Base-by-base conservation (phyloP, 2,888 invertebrate genomes). In the Tetranychus piercei region DNA sequence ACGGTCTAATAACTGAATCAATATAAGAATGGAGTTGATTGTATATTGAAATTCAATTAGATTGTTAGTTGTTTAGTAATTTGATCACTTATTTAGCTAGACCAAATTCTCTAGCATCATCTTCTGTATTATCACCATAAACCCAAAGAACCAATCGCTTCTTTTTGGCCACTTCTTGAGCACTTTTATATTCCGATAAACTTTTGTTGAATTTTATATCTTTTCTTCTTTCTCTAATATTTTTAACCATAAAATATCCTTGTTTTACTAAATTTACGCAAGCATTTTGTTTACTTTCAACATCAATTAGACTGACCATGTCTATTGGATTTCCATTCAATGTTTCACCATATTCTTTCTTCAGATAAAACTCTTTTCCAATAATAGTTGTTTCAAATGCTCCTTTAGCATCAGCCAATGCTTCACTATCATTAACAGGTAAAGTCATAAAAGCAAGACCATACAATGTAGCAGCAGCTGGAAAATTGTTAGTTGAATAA, bases 51-150 rank as follows among this genome's bases (percentile, higher is more conserved):
- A 34, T 34, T 34, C 34, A 34, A 34, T 34, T 3, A 4, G 0
- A 5, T 34, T 34, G 34, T 34, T 34, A 5, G 34, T 55, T 55
- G 3, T 55, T 55, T 2, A 15, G 6, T 55, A 5, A 15, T 15
- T 55, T 55, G 15, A 55, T 55, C 7, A 55, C 0, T 55, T 55
- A 55, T 55, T 55, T 55, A 15, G 55, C 55, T 55, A 55, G 55
- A 55, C 55, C 55, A 69, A 69, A 69, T 20, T 69, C 69, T 23
- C 69, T 20, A 11, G 69, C 69, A 69, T 94, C 94, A 80, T 93
- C 94, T 78, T 91, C 93, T 77, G 91, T 91, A 84, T 97, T 93
- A 84, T 99, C 99, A n/a, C 99, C 99, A 82, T 97, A 97, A 81
- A 91, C 89, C 97, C 97, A 99, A 80, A 99, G 89, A 83, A 90